Percentiles rank a stretch among this genome's conserved stretches.
Evolutionary conservation across 2,888 invertebrate genomes (phyloP).

Genomic region (Tuta absoluta): DNA sequence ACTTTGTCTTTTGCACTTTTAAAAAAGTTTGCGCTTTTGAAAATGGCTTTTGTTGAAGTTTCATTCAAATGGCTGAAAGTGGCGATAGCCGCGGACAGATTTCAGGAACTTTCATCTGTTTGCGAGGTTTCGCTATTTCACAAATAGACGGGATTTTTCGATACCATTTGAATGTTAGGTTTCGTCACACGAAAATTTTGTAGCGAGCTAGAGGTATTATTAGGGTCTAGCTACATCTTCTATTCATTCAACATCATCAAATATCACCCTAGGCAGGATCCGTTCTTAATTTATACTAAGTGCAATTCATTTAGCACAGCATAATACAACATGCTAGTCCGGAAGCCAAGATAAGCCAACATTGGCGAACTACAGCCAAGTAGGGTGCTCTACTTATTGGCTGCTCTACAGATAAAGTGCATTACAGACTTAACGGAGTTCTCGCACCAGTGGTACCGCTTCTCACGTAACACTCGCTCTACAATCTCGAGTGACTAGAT

Average conservation of each 20-base stretch:
- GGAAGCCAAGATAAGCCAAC: conserved; percentile 17
- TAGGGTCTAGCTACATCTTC: neutral
- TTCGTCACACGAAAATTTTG: neutral
- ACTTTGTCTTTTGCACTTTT: conserved; percentile 8
- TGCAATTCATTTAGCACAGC: neutral
- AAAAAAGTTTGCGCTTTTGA: neutral
- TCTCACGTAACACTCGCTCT: conserved; percentile 46
- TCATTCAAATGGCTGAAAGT: neutral
- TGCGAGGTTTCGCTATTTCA: conserved; percentile 1
- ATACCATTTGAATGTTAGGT: neutral
- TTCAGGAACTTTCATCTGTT: conserved; percentile 2
- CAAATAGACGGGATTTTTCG: neutral
- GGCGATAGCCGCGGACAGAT: conserved; percentile 1
- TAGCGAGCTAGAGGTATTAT: neutral
- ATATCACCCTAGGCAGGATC: neutral
- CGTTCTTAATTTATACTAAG: neutral
- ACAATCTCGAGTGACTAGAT: conserved; percentile 45
- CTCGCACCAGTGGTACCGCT: conserved; percentile 33
- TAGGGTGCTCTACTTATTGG: conserved; percentile 22
- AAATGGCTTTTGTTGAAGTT: conserved; percentile 6
- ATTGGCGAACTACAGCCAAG: conserved; percentile 17
- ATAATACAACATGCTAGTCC: conserved; percentile 8
- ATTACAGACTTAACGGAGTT: conserved; percentile 28
- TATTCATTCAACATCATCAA: neutral
- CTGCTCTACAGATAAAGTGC: conserved; percentile 30